phyloP scores from a whole-genome alignment of 2,888 invertebrate species.

The Melanostoma scalare region DNA sequence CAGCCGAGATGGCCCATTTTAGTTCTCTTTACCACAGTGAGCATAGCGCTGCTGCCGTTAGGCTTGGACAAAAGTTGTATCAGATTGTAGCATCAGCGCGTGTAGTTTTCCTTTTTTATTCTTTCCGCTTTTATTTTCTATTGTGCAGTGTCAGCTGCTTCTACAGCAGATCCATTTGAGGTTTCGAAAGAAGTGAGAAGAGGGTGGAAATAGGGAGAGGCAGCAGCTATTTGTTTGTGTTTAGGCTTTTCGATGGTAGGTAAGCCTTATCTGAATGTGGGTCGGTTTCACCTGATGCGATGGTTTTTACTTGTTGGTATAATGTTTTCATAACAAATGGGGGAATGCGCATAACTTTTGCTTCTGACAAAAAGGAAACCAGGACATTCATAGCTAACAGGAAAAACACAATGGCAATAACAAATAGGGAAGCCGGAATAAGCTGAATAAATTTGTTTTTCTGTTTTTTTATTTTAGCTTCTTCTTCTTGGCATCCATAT shows the following conservation, averaged over 20 bases:
- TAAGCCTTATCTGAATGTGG: background rate
- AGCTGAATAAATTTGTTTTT: slow-evolving; percentile 2
- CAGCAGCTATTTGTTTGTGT: background rate
- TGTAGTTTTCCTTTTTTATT: background rate
- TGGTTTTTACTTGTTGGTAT: background rate
- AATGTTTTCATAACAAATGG: slow-evolving; percentile 7
- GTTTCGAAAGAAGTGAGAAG: background rate
- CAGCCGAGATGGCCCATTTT: slow-evolving; percentile 40
- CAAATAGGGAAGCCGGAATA: slow-evolving; percentile 11
- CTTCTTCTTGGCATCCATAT: background rate
- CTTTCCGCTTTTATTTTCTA: slow-evolving; percentile 9
- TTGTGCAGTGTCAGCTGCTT: slow-evolving; percentile 31
- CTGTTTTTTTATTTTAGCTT: background rate
- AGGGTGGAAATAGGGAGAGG: no score
- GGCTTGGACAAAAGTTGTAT: slow-evolving; percentile 17
- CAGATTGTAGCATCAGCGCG: slow-evolving; percentile 13
- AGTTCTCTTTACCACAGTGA: background rate
- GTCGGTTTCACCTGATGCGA: slow-evolving; percentile 11
- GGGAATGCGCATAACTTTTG: slow-evolving; percentile 16
- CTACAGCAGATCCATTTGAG: background rate
- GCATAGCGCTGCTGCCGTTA: background rate
- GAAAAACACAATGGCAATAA: slow-evolving; percentile 8
- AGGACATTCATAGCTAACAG: background rate
- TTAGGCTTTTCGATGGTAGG: background rate
- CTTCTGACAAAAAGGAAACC: background rate